A percentile compares a stretch with the other conserved stretches of the same genome.
These are phyloP conservation scores for Tipula helvola DNA, from an alignment of 2,888 invertebrate genomes.

Conservation along the genomic window DNA sequence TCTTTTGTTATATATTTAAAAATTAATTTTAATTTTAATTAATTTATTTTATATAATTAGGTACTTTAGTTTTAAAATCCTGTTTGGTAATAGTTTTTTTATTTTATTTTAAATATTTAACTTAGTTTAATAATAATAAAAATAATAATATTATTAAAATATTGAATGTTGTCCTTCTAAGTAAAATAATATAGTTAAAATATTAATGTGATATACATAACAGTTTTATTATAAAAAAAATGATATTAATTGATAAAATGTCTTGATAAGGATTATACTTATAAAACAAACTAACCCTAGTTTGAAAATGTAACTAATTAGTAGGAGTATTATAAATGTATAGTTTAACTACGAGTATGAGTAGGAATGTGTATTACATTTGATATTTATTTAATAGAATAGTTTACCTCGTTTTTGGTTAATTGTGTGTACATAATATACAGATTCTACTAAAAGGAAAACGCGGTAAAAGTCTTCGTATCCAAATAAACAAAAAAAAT, in stretches of 20 bases:
- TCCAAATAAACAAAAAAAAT: not conserved
- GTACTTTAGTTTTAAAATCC: not conserved
- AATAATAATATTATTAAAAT: not conserved
- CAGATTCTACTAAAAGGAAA: not conserved
- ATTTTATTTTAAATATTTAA: not conserved
- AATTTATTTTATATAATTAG: not conserved
- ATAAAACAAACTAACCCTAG: not conserved
- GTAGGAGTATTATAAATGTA: not conserved
- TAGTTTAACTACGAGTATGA: not conserved
- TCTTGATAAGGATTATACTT: not conserved
- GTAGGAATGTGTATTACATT: not conserved
- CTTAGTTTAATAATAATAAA: not conserved
- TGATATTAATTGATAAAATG: not conserved
- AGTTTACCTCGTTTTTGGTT: not conserved
- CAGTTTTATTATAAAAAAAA: not conserved
- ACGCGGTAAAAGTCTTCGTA: not conserved
- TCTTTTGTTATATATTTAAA: not conserved
- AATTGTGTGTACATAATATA: not conserved
- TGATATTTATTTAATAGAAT: not conserved
- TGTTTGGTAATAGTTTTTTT: not conserved
- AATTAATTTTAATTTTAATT: not conserved
- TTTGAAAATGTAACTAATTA: not conserved
- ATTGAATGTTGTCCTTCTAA: not conserved
- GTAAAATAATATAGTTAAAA: not conserved
- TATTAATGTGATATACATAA: not conserved